phyloP scores from a whole-genome alignment of 2,113 vertebrate species.

The Conger conger region DNA sequence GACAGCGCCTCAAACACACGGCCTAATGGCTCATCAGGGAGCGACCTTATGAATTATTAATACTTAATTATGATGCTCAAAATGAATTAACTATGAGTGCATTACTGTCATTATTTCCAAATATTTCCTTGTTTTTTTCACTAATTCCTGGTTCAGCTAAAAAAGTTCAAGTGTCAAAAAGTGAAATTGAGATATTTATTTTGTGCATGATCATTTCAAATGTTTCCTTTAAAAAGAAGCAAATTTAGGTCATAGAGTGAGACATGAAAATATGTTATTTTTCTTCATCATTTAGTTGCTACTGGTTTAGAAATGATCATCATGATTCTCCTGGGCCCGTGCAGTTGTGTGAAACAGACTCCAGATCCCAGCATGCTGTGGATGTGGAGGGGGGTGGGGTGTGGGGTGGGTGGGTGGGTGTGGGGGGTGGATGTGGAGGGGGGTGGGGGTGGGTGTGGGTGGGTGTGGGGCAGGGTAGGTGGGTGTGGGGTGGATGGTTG shows the following conservation, averaged over 20 bases:
- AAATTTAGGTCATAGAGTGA: not conserved
- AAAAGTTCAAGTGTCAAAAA: not conserved
- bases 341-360: not conserved
- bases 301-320: not conserved
- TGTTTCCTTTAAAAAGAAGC: not conserved
- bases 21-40: slow-evolving; percentile 73
- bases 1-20: slow-evolving; percentile 42
- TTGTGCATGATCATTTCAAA: not conserved
- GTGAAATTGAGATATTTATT: not conserved
- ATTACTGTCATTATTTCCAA: slow-evolving; percentile 28
- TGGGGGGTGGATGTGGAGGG: no score
- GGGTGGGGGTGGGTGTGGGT: no score
- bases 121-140: slow-evolving; percentile 6
- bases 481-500: not conserved
- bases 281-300: not conserved
- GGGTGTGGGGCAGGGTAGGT: not conserved
- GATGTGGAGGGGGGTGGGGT: no score
- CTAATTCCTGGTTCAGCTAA: not conserved
- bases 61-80: slow-evolving; percentile 68
- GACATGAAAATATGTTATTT: not conserved
- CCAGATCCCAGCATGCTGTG: not conserved
- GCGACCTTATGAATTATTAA: slow-evolving; percentile 75
- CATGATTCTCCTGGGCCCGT: not conserved
- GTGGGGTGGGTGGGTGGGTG: no score
- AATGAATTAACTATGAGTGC: slow-evolving; percentile 61